Conservation (phyloP, 2,113 vertebrate species). For the Capreolus pygargus region DNA sequence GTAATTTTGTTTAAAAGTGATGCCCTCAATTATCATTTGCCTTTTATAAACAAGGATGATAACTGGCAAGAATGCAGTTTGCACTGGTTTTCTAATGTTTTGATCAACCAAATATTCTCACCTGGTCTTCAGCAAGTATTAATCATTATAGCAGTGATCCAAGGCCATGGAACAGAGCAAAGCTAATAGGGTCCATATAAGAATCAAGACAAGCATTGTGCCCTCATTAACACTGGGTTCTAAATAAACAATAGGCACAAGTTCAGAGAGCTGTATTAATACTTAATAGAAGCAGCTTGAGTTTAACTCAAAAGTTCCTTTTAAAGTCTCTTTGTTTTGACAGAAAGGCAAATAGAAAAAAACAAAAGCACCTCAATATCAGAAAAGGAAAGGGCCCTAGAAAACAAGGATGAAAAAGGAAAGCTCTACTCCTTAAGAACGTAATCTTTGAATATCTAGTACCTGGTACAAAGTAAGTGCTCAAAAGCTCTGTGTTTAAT, state of each 20-base stretch:
- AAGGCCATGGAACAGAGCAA: conserved; percentile 25
- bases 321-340: conserved; percentile 50
- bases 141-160: conserved; percentile 35
- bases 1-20: conserved; percentile 42
- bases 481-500: neutral
- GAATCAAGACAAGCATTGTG: conserved; percentile 66
- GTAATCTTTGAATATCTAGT: neutral
- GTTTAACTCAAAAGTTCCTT: conserved; percentile 48
- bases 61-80: neutral
- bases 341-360: conserved; percentile 39
- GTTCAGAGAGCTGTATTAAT: conserved; percentile 47
- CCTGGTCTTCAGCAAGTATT: conserved; percentile 50
- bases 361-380: conserved; percentile 38
- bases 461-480: neutral
- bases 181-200: conserved; percentile 38
- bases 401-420: conserved; percentile 16
- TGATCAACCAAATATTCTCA: conserved; percentile 41
- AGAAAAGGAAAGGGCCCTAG: neutral
- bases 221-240: conserved; percentile 62
- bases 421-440: neutral
- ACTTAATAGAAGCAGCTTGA: conserved; percentile 35
- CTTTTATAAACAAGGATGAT: conserved; percentile 15
- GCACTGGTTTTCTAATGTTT: conserved; percentile 4
- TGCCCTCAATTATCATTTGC: conserved; percentile 6
- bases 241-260: conserved; percentile 65